phyloP scores from a whole-genome alignment of 2,888 invertebrate genomes.

The Sarcophaga variegata region DNA sequence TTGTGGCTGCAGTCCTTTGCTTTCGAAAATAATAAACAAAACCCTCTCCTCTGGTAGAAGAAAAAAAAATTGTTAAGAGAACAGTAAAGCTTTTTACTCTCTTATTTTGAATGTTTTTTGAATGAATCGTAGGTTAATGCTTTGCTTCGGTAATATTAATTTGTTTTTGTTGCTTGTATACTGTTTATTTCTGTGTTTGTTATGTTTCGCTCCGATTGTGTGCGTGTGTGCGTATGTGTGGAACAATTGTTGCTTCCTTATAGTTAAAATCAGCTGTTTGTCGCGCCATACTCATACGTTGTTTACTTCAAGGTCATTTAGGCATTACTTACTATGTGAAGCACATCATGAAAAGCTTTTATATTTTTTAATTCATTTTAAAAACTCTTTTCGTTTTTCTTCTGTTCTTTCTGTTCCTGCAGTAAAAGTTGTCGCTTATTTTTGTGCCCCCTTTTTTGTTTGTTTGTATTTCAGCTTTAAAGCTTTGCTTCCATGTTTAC shows the following conservation, averaged over 20 bases:
- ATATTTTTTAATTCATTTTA: neutral
- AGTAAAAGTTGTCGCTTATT: neutral
- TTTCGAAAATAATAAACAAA: neutral
- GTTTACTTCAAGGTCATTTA: slow-evolving; percentile 55
- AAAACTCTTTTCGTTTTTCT: no score
- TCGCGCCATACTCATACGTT: neutral
- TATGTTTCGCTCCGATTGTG: neutral
- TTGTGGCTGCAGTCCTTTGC: neutral
- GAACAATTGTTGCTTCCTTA: slow-evolving; percentile 65
- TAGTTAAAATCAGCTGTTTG: slow-evolving; percentile 59
- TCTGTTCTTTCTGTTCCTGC: neutral
- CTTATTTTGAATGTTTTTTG: no score
- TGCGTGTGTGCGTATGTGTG: neutral
- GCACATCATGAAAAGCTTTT: slow-evolving; percentile 4
- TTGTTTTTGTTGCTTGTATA: slow-evolving; percentile 6
- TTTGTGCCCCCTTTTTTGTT: neutral
- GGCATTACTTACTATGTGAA: slow-evolving; percentile 2
- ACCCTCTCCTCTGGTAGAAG: neutral
- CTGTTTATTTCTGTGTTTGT: neutral
- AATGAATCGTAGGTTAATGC: neutral
- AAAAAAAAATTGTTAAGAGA: no score
- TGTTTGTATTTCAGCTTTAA: neutral
- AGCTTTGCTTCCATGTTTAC: slow-evolving; percentile 9
- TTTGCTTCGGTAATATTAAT: neutral
- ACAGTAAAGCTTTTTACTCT: no score